Conservation (phyloP, 2,797 vertebrate species). For the Emydoidea blandingii region DNA sequence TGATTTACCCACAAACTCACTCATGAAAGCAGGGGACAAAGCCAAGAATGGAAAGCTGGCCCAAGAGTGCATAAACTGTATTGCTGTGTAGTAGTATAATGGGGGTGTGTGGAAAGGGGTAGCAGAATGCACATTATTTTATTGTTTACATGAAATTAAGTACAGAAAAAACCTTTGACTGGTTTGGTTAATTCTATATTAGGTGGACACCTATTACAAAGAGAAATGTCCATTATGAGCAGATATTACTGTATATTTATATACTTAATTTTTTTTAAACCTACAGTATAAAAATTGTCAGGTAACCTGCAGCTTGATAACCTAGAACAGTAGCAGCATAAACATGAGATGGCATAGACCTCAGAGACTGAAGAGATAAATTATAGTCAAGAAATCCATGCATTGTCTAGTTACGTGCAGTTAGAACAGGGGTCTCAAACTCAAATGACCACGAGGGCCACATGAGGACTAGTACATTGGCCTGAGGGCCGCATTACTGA, state of each 20-base stretch:
- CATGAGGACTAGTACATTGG: too few relatives aligned
- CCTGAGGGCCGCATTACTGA: too few relatives aligned
- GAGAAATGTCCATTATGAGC: neutral
- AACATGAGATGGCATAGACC: rapidly evolving
- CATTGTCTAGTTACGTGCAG: neutral
- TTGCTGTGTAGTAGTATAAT: neutral
- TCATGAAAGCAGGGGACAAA: neutral
- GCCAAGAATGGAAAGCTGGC: neutral
- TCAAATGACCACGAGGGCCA: too few relatives aligned
- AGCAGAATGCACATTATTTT: neutral
- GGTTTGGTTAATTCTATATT: neutral
- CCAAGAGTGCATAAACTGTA: neutral
- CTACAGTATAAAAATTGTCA: neutral
- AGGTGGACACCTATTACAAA: rapidly evolving
- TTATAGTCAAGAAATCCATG: rapidly evolving
- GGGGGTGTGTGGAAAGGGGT: rapidly evolving
- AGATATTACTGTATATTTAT: neutral
- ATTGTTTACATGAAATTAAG: neutral
- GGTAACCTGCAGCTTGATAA: neutral
- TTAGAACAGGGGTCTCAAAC: neutral
- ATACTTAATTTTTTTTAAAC: neutral
- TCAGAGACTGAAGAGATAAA: neutral
- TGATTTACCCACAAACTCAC: neutral
- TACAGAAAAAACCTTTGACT: neutral
- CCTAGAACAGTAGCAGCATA: rapidly evolving